Percentiles rank a stretch among this genome's conserved stretches.
Conservation (phyloP, 1,140 invertebrate species). For the Melipona quadrifasciata region DNA sequence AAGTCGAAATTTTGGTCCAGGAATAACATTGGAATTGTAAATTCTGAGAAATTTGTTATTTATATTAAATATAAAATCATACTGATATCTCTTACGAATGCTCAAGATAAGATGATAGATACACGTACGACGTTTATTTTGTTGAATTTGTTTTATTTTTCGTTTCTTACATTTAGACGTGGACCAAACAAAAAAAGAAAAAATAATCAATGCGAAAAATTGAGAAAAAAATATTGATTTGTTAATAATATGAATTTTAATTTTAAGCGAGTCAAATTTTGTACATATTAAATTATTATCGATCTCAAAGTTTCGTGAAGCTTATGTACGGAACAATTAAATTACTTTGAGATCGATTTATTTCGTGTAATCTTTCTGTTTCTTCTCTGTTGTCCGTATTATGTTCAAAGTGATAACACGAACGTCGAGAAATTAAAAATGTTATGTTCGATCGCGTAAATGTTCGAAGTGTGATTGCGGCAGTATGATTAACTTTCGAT, state of each 20-base stretch:
- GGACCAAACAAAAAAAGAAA: constrained; percentile 57
- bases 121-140: constrained; percentile 28
- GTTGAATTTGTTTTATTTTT: constrained; percentile 45
- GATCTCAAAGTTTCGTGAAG: constrained; percentile 51
- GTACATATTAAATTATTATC: constrained; percentile 75
- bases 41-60: constrained; percentile 65
- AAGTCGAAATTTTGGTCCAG: constrained; percentile 64
- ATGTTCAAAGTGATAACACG: constrained; percentile 17
- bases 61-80: constrained; percentile 60
- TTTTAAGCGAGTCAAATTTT: constrained; percentile 70
- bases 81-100: constrained; percentile 60
- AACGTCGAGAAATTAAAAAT: constrained; percentile 38
- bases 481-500: constrained; percentile 61
- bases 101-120: constrained; percentile 54
- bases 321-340: constrained; percentile 41
- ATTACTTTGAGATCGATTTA: constrained; percentile 55
- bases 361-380: constrained; percentile 58
- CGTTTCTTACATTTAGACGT: constrained; percentile 53
- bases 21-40: constrained; percentile 72
- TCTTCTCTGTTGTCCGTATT: constrained; percentile 53
- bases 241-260: constrained; percentile 58
- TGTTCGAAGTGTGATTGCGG: constrained; percentile 70
- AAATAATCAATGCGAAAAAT: not conserved
- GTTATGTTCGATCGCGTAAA: constrained; percentile 54
- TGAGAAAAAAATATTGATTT: constrained; percentile 20